Evolutionary conservation across 2,888 invertebrate species (phyloP).

Genomic region (Antheraea yamamai): DNA sequence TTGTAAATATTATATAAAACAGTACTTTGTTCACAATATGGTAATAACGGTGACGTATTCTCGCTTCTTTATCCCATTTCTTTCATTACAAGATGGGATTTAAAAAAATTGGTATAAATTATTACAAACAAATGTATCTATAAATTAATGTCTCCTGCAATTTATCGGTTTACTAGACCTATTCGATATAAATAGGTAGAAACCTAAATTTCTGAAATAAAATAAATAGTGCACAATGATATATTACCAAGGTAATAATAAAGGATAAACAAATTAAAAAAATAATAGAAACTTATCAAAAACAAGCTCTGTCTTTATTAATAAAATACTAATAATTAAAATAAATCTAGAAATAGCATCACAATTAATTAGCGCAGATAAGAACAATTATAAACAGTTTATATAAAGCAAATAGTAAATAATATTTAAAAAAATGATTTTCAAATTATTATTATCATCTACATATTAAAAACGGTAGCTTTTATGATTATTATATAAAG

Average conservation of each 20-base stretch:
- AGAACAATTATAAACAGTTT: constrained; percentile 49
- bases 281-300: constrained; percentile 57
- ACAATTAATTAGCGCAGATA: constrained; percentile 67
- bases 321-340: constrained; percentile 66
- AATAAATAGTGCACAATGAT: neutral
- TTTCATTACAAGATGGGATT: neutral
- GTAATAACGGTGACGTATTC: neutral
- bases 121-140: neutral
- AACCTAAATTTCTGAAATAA: neutral
- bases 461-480: neutral
- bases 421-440: constrained; percentile 33
- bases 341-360: constrained; percentile 77
- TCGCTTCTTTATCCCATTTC: no score
- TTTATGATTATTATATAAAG: neutral
- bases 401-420: constrained; percentile 50
- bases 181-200: neutral
- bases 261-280: constrained; percentile 37
- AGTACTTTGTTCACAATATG: neutral
- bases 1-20: neutral
- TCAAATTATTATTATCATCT: neutral
- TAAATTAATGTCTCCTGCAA: neutral
- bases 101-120: neutral
- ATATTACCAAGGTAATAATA: constrained; percentile 21
- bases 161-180: neutral
- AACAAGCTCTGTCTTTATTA: constrained; percentile 76